phyloP scores from a whole-genome alignment of 2,113 vertebrate species.

The Nanger granti region DNA sequence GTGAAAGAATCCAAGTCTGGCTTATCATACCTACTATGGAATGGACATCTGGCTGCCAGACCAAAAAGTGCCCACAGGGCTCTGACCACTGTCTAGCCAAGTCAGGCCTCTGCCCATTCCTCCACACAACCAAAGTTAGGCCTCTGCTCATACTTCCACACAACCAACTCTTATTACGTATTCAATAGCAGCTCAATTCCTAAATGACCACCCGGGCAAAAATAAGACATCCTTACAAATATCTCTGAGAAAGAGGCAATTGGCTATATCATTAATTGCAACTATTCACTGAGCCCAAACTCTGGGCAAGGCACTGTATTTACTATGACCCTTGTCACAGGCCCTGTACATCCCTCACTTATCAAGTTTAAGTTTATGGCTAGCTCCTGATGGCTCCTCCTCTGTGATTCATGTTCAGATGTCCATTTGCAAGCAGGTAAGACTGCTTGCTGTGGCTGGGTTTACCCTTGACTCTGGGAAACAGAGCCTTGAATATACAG shows the following conservation, averaged over 20 bases:
- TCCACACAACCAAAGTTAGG: background rate
- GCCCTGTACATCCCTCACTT: background rate
- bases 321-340: background rate
- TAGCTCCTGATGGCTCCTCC: background rate
- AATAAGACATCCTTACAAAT: constrained; percentile 2
- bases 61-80: background rate
- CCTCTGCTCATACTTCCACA: background rate
- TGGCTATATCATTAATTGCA: background rate
- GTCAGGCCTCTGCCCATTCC: background rate
- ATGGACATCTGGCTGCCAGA: background rate
- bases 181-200: background rate
- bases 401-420: background rate
- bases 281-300: background rate
- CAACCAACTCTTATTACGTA: background rate
- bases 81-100: background rate
- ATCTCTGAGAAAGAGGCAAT: background rate
- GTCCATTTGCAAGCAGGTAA: background rate
- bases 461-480: background rate
- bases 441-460: background rate
- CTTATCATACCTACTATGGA: background rate
- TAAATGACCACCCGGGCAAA: background rate
- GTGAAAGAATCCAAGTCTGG: background rate
- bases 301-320: background rate
- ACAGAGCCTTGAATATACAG: background rate
- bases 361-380: background rate